A percentile compares a stretch with the other conserved stretches of the same genome.
phyloP scores from a whole-genome alignment of 2,888 invertebrate genomes.

The Xanthorhoe spadicearia region DNA sequence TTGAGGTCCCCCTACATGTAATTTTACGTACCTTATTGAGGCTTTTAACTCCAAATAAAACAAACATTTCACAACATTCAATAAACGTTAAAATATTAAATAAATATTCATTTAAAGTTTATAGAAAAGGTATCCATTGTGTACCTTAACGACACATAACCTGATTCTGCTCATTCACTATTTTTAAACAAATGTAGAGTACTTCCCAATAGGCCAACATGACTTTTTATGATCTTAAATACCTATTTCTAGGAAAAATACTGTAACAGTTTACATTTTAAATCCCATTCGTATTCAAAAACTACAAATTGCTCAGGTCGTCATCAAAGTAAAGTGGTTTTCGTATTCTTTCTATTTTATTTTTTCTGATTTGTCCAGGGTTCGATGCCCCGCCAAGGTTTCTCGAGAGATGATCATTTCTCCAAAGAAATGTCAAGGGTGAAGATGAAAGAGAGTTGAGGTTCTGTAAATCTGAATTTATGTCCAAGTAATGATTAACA shows the following conservation, averaged over 20 bases:
- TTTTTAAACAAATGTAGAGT: too few species aligned
- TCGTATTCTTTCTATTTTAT: slow-evolving; percentile 45
- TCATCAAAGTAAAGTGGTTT: slow-evolving; percentile 1
- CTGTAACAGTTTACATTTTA: not conserved
- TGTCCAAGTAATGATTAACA: not conserved
- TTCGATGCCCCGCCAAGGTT: slow-evolving; percentile 75
- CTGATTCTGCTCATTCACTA: not conserved
- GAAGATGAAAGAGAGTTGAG: not conserved
- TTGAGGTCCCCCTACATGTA: too few species aligned
- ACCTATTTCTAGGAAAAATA: not conserved
- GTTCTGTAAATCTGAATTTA: slow-evolving; percentile 6
- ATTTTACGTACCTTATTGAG: too few species aligned
- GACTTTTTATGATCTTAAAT: too few species aligned
- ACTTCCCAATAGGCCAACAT: too few species aligned
- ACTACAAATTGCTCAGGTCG: not conserved
- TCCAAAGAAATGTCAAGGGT: slow-evolving; percentile 58
- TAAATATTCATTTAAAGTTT: too few species aligned
- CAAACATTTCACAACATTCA: too few species aligned
- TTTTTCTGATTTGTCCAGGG: slow-evolving; percentile 43
- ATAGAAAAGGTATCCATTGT: too few species aligned
- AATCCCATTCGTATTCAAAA: not conserved
- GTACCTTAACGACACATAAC: too few species aligned
- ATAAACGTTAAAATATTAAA: too few species aligned
- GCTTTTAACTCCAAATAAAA: too few species aligned
- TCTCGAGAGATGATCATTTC: slow-evolving; percentile 79